phyloP scores from a whole-genome alignment of 1,140 invertebrate genomes.

The Psilanteris sp. region DNA sequence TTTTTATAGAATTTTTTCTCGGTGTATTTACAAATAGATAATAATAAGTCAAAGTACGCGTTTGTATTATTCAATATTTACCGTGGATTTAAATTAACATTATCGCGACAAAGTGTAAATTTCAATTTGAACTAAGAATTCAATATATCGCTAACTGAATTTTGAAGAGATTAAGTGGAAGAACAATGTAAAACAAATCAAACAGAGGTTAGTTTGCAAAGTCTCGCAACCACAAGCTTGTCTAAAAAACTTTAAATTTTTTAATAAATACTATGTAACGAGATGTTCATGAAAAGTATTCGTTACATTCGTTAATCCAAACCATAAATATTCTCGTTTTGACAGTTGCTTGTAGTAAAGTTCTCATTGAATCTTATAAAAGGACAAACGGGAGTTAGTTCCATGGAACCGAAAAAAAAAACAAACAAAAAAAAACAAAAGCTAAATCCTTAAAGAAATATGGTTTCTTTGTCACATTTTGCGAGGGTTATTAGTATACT shows the following conservation, averaged over 20 bases:
- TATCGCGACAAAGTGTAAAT: no score
- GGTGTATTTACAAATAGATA: no score
- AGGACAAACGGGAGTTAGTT: slow-evolving; percentile 46
- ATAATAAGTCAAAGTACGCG: no score
- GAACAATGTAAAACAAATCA: no score
- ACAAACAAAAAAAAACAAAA: slow-evolving; percentile 35
- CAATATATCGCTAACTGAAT: no score
- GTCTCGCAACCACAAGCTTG: no score
- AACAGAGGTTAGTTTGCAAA: no score
- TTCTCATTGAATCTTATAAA: slow-evolving; percentile 57
- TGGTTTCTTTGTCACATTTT: slow-evolving; percentile 27
- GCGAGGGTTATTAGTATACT: slow-evolving; percentile 25
- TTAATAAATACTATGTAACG: slow-evolving; percentile 50
- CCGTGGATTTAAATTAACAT: no score
- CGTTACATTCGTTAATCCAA: slow-evolving; percentile 61
- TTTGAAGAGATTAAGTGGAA: no score
- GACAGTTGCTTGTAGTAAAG: slow-evolving; percentile 49
- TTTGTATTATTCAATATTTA: no score
- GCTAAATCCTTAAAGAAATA: slow-evolving; percentile 58
- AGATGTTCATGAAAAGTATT: slow-evolving; percentile 58
- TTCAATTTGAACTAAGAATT: no score
- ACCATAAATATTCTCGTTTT: slow-evolving; percentile 60
- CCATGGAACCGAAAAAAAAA: slow-evolving; percentile 7
- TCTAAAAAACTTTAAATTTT: slow-evolving; percentile 37
- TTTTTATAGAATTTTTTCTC: no score